These are phyloP conservation scores for Sparus aurata DNA, from an alignment of 2,797 vertebrate genomes.

Conservation along the genomic window DNA sequence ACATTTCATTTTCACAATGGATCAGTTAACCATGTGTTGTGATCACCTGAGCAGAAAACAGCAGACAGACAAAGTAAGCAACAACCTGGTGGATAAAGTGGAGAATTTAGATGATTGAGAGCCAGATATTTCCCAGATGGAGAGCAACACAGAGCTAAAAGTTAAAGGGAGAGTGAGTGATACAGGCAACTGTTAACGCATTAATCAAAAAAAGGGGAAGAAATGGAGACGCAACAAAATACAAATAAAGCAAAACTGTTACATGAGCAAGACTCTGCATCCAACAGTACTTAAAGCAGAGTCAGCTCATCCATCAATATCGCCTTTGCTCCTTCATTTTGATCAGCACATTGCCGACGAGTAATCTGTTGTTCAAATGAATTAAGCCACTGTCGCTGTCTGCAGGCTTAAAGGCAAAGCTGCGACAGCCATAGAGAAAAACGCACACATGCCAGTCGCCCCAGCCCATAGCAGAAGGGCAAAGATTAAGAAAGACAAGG, in stretches of 20 bases:
- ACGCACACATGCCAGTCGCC: conserved; percentile 6
- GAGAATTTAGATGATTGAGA: conserved; percentile 2
- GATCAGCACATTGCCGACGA: background rate
- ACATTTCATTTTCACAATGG: conserved; percentile 1
- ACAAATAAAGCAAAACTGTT: background rate
- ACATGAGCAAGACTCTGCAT: background rate
- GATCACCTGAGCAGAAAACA: background rate
- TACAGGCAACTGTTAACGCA: background rate
- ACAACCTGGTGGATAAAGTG: conserved; percentile 12
- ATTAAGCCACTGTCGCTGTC: conserved; percentile 12
- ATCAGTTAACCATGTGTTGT: background rate
- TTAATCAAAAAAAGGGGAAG: background rate
- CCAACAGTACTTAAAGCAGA: background rate
- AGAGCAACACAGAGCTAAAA: conserved; percentile 20
- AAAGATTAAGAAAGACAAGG: conserved; percentile 37
- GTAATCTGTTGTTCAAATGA: conserved; percentile 11
- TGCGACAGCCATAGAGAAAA: conserved; percentile 20
- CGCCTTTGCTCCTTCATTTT: background rate
- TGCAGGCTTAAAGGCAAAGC: conserved; percentile 15
- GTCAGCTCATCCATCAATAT: background rate
- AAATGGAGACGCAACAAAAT: background rate
- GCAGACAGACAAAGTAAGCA: conserved; percentile 9
- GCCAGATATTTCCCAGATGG: background rate
- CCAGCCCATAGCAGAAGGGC: conserved; percentile 19
- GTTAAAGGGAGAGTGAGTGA: background rate